Conservation (phyloP, 2,888 invertebrate genomes). For the Sesia apiformis region DNA sequence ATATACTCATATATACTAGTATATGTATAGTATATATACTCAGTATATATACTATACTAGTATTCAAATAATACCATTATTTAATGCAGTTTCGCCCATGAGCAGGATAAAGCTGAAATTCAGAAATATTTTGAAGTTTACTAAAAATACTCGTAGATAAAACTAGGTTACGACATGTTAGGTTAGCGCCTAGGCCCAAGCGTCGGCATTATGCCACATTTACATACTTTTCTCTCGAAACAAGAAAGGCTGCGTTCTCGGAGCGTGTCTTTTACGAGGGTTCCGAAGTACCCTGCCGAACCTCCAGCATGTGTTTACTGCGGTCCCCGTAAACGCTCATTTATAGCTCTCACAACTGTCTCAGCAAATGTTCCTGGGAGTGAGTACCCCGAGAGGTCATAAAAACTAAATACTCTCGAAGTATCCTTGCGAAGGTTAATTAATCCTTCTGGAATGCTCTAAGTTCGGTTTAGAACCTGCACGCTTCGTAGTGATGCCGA, state of each 20-base stretch:
- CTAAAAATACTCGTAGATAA: neutral
- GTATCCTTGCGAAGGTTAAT: conserved; percentile 30
- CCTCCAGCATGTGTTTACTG: conserved; percentile 47
- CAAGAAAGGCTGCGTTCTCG: conserved; percentile 1
- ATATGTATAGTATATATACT: no score
- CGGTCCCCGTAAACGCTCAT: conserved; percentile 35
- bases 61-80: no score
- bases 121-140: no score
- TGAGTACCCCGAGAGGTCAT: conserved; percentile 30
- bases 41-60: no score
- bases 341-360: conserved; percentile 31
- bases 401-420: conserved; percentile 36
- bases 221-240: neutral
- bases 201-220: neutral
- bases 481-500: neutral
- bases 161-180: neutral
- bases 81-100: no score
- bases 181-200: neutral
- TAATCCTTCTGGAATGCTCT: conserved; percentile 30
- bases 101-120: no score
- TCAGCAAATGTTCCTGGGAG: conserved; percentile 14
- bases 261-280: conserved; percentile 46
- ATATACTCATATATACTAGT: no score
- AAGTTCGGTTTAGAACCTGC: conserved; percentile 4
- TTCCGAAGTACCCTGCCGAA: conserved; percentile 7